Evolutionary conservation across 2,113 vertebrate species (phyloP).

Genomic region (Apodemus sylvaticus): DNA sequence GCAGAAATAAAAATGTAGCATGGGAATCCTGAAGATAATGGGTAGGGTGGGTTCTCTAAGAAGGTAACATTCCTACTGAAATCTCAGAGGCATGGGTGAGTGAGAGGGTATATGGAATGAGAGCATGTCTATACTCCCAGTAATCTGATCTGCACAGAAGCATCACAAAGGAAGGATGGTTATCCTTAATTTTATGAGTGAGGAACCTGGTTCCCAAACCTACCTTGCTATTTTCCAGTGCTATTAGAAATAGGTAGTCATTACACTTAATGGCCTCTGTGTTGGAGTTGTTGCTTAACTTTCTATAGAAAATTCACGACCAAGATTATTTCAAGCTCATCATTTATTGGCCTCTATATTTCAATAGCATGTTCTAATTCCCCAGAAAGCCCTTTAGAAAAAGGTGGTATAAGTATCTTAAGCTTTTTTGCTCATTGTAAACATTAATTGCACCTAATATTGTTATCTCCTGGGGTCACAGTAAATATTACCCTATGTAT

Average conservation of each 20-base stretch:
- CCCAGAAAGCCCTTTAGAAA: background rate
- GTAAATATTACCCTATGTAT: background rate
- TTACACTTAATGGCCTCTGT: background rate
- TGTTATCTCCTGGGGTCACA: background rate
- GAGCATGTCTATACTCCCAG: background rate
- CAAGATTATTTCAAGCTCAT: slow-evolving; percentile 37
- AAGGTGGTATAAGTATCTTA: background rate
- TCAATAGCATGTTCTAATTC: background rate
- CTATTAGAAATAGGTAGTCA: slow-evolving; percentile 35
- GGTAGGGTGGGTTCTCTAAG: background rate
- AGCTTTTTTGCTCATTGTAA: slow-evolving; percentile 27
- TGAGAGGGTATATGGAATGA: background rate
- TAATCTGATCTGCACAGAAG: background rate
- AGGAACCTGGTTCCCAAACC: background rate
- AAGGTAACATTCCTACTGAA: background rate
- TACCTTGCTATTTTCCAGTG: background rate
- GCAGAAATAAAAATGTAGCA: background rate
- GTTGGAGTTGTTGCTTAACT: slow-evolving; percentile 29
- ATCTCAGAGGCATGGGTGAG: background rate
- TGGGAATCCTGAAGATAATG: background rate
- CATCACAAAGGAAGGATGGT: background rate
- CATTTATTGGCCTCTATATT: background rate
- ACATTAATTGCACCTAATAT: background rate
- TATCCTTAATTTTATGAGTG: slow-evolving; percentile 4
- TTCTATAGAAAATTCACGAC: background rate